Evolutionary conservation across 2,888 invertebrate species (phyloP).

Genomic region (Ichneumon xanthorius): DNA sequence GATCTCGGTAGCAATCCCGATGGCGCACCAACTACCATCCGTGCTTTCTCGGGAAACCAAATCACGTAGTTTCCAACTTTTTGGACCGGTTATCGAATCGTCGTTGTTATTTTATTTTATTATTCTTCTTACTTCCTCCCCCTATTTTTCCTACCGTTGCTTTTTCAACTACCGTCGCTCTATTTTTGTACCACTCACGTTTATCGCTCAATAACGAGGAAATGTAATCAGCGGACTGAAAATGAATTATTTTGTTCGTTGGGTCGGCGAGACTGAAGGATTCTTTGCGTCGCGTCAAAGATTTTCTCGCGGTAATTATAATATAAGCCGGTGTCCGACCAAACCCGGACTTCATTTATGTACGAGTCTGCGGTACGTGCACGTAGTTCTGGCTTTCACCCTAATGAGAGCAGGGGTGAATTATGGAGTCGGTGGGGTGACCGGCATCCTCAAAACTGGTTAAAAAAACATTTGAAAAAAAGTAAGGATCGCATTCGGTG

Average conservation of each 20-base stretch:
- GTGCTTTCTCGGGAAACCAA: slow-evolving; percentile 60
- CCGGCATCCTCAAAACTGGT: background rate
- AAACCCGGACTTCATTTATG: background rate
- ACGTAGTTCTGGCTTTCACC: background rate
- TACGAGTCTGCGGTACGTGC: background rate
- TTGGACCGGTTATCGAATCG: slow-evolving; percentile 69
- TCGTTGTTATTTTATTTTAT: slow-evolving; percentile 45
- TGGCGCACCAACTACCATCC: slow-evolving; percentile 31
- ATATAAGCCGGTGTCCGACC: background rate
- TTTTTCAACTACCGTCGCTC: slow-evolving; percentile 33
- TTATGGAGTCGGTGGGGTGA: background rate
- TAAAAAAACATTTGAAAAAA: background rate
- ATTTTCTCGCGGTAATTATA: background rate
- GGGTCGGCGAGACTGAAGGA: slow-evolving; percentile 9
- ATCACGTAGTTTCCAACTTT: slow-evolving; percentile 74
- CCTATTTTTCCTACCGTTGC: slow-evolving; percentile 36
- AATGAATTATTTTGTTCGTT: background rate
- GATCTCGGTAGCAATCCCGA: slow-evolving; percentile 30
- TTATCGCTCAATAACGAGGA: background rate
- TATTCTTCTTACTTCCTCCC: background rate
- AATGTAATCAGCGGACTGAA: slow-evolving; percentile 26
- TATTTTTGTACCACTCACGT: slow-evolving; percentile 31
- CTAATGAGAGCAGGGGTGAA: background rate
- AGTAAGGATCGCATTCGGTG: background rate
- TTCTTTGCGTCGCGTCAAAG: background rate